phyloP scores from a whole-genome alignment of 1,140 invertebrate genomes.

The Hycleus phaleratus region DNA sequence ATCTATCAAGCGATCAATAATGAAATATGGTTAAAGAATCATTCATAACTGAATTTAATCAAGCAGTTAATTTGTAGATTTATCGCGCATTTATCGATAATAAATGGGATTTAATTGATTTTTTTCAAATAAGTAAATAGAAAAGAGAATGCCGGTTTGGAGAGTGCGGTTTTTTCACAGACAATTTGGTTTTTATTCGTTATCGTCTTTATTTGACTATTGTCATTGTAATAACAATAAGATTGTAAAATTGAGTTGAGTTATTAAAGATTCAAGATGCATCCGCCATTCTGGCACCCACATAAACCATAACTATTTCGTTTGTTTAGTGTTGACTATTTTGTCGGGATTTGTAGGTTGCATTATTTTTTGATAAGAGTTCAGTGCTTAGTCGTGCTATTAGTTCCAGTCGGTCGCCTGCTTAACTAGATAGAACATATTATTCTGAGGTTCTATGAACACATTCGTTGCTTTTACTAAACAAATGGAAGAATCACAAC shows the following conservation, averaged over 20 bases:
- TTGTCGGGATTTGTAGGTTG: conserved; percentile 11
- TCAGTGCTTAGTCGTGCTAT: conserved; percentile 22
- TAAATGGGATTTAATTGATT: conserved; percentile 3
- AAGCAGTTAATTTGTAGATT: conserved; percentile 8
- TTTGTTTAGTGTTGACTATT: not conserved
- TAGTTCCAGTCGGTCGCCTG: conserved; percentile 37
- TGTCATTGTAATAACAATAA: conserved; percentile 26
- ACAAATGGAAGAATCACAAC: conserved; percentile 10
- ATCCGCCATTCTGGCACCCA: conserved; percentile 32
- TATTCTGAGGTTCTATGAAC: conserved; percentile 11
- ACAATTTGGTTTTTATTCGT: not conserved
- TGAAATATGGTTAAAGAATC: no score
- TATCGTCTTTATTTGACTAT: not conserved
- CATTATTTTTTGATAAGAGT: conserved; percentile 31
- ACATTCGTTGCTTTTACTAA: conserved; percentile 5
- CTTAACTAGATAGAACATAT: conserved; percentile 39
- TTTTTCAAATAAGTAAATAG: not conserved
- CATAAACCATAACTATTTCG: conserved; percentile 30
- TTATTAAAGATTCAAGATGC: conserved; percentile 30
- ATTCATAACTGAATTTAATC: conserved; percentile 1
- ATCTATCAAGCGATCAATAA: conserved; percentile 17
- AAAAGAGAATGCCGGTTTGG: conserved; percentile 1
- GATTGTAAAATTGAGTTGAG: conserved; percentile 22
- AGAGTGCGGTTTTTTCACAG: conserved; percentile 3
- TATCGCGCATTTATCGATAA: conserved; percentile 4